phyloP scores from a whole-genome alignment of 2,113 vertebrate genomes.

The Cyphomyrus discorhynchus region DNA sequence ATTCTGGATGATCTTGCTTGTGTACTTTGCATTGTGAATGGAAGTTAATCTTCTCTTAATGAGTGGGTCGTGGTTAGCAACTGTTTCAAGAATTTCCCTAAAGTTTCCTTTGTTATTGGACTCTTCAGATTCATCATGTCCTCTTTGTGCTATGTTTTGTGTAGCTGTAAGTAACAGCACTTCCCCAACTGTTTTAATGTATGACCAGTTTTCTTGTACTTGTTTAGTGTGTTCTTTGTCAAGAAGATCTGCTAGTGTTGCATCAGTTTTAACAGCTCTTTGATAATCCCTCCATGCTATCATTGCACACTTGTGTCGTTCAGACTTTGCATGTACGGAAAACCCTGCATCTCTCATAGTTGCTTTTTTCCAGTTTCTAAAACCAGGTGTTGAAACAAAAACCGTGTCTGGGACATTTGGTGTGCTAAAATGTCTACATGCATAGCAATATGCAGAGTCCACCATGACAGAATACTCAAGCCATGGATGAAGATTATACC shows the following conservation, averaged over 20 bases:
- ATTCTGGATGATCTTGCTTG: conserved; percentile 27
- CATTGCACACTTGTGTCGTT: neutral
- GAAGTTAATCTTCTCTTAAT: neutral
- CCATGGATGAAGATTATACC: conserved; percentile 14
- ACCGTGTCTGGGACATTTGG: neutral
- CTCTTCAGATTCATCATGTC: conserved; percentile 16
- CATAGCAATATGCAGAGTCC: neutral
- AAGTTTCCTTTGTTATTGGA: conserved; percentile 5
- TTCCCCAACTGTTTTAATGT: conserved; percentile 21
- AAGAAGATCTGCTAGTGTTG: neutral
- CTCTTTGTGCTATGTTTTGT: conserved; percentile 17
- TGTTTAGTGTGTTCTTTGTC: neutral
- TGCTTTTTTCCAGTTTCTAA: conserved; percentile 17
- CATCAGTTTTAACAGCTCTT: neutral
- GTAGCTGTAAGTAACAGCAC: neutral
- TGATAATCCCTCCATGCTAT: neutral
- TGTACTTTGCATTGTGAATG: conserved; percentile 23
- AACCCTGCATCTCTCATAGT: neutral
- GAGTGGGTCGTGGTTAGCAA: conserved; percentile 5
- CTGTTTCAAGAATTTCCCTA: conserved; percentile 13
- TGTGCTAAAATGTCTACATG: conserved; percentile 10
- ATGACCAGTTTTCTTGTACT: neutral
- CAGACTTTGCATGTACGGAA: neutral
- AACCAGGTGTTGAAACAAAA: conserved; percentile 12
- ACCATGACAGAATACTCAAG: conserved; percentile 13